Evolutionary conservation across 1,140 invertebrate genomes (phyloP).

Genomic region (Dreissena rostriformis): DNA sequence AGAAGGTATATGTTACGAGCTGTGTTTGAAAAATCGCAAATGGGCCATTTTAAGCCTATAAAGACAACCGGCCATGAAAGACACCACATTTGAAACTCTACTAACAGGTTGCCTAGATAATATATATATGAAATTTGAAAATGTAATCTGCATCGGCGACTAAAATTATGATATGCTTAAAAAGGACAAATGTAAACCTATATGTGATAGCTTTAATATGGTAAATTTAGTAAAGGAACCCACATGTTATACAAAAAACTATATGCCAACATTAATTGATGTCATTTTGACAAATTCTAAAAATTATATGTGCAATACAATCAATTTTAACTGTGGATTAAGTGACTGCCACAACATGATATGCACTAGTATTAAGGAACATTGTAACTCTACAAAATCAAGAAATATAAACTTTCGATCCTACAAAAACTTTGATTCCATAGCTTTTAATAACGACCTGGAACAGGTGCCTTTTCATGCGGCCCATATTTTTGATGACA

Average conservation of each 20-base stretch:
- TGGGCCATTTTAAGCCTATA: too few relatives aligned
- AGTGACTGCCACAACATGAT: slow-evolving; percentile 35
- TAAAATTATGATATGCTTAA: slow-evolving; percentile 26
- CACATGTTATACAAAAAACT: slow-evolving; percentile 31
- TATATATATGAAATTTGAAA: slow-evolving; percentile 24
- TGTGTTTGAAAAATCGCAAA: background rate
- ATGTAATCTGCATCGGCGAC: slow-evolving; percentile 47
- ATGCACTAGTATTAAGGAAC: too few relatives aligned
- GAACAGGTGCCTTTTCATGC: too few relatives aligned
- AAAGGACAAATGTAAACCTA: slow-evolving; percentile 9
- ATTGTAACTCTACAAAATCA: too few relatives aligned
- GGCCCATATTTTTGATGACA: too few relatives aligned
- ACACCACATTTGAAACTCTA: too few relatives aligned
- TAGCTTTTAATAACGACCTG: too few relatives aligned
- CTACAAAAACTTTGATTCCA: too few relatives aligned
- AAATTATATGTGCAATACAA: background rate
- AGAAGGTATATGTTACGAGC: slow-evolving; percentile 14
- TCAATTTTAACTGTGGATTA: slow-evolving; percentile 31
- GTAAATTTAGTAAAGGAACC: slow-evolving; percentile 40
- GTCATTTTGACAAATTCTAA: slow-evolving; percentile 30
- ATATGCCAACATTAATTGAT: slow-evolving; percentile 1
- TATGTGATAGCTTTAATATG: slow-evolving; percentile 46
- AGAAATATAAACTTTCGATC: too few relatives aligned
- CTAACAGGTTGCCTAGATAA: too few relatives aligned
- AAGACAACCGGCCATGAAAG: too few relatives aligned